phyloP scores from a whole-genome alignment of 2,113 vertebrate species.

The Amphiprion percula region DNA sequence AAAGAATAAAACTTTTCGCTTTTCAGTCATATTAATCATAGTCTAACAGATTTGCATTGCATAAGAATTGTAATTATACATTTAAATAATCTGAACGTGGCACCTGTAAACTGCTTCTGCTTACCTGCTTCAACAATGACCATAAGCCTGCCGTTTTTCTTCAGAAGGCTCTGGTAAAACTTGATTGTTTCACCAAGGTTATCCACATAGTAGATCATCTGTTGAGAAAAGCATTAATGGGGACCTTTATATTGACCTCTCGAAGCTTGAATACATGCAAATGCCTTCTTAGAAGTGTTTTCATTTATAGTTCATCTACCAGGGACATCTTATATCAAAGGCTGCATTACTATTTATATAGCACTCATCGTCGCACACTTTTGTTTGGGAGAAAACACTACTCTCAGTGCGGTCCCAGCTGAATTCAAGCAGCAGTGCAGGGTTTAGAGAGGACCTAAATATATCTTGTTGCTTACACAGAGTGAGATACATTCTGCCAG shows the following conservation, averaged over 20 bases:
- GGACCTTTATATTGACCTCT: not conserved
- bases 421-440: not conserved
- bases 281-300: not conserved
- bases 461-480: not conserved
- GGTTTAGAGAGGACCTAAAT: not conserved
- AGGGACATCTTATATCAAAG: not conserved
- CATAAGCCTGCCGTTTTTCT: slow-evolving; percentile 82
- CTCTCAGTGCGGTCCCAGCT: not conserved
- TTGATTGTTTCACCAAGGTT: slow-evolving; percentile 78
- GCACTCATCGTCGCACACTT: not conserved
- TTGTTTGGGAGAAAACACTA: not conserved
- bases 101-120: not conserved
- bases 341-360: not conserved
- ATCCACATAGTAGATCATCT: slow-evolving; percentile 87
- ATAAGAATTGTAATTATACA: not conserved
- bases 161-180: slow-evolving; percentile 84
- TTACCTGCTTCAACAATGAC: slow-evolving; percentile 84
- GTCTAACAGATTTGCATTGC: not conserved
- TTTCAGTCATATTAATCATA: not conserved
- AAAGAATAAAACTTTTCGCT: not conserved
- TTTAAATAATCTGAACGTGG: not conserved
- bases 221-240: not conserved
- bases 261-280: not conserved
- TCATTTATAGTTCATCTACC: not conserved
- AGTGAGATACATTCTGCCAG: not conserved